Evolutionary conservation across 2,113 vertebrate species (phyloP).

Genomic region (Anhinga anhinga): DNA sequence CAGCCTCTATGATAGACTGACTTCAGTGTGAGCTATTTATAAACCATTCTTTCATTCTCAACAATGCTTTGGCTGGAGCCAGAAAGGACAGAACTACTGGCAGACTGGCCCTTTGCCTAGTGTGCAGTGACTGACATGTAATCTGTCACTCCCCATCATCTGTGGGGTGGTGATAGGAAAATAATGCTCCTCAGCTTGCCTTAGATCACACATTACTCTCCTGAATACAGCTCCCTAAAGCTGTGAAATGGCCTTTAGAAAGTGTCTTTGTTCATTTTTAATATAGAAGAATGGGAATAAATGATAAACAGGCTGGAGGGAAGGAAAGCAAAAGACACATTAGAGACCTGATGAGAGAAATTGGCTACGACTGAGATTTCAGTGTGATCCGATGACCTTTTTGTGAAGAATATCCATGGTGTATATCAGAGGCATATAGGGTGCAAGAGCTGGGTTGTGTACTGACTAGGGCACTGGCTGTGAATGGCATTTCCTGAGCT

Average conservation of each 20-base stretch:
- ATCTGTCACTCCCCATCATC: slow-evolving; percentile 67
- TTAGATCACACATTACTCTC: slow-evolving; percentile 67
- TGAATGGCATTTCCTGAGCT: not conserved
- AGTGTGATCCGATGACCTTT: not conserved
- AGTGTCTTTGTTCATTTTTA: slow-evolving; percentile 54
- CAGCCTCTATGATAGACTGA: slow-evolving; percentile 43
- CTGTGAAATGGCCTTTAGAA: slow-evolving; percentile 67
- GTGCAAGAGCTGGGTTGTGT: not conserved
- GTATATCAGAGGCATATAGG: not conserved
- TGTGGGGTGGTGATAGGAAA: slow-evolving; percentile 65
- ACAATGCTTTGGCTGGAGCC: slow-evolving; percentile 38
- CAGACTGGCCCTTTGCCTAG: slow-evolving; percentile 41
- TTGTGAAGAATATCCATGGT: not conserved
- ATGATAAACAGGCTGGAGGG: slow-evolving; percentile 50
- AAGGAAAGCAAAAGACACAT: slow-evolving; percentile 31
- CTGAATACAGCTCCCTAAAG: slow-evolving; percentile 60
- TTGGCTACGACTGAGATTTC: not conserved
- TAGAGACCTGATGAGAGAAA: slow-evolving; percentile 28
- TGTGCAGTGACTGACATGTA: slow-evolving; percentile 56
- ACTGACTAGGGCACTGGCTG: not conserved
- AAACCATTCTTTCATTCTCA: slow-evolving; percentile 45
- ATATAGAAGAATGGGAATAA: slow-evolving; percentile 40
- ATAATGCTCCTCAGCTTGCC: slow-evolving; percentile 65
- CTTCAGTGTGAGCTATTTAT: slow-evolving; percentile 41
- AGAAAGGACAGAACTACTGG: slow-evolving; percentile 46